Evolutionary conservation across 2,888 invertebrate species (phyloP).

Genomic region (Drosophila paramelanica): DNA sequence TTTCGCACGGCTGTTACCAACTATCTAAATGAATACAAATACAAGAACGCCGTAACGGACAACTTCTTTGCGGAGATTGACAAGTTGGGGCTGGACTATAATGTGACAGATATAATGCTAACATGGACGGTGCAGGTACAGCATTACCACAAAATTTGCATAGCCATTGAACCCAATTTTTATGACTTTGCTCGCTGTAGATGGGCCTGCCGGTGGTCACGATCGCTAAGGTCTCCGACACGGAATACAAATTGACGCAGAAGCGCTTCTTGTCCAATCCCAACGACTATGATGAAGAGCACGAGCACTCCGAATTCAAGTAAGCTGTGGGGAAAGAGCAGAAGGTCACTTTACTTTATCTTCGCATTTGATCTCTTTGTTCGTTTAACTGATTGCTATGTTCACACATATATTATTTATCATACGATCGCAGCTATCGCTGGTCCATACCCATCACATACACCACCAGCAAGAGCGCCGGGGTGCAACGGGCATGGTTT

Average conservation of each 20-base stretch:
- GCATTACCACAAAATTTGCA: constrained; percentile 21
- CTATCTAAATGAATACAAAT: constrained; percentile 90
- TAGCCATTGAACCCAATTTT: constrained; percentile 35
- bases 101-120: constrained; percentile 90
- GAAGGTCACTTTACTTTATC: not conserved
- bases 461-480: constrained; percentile 86
- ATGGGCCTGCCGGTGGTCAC: constrained; percentile 94
- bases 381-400: constrained; percentile 42
- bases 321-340: constrained; percentile 75
- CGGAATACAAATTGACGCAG: constrained; percentile 90
- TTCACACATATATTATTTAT: constrained; percentile 56
- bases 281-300: constrained; percentile 85
- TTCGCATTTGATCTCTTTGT: not conserved
- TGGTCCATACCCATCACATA: constrained; percentile 95
- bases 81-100: constrained; percentile 86
- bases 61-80: constrained; percentile 88
- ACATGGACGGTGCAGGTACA: constrained; percentile 91
- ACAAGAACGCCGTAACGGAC: constrained; percentile 91
- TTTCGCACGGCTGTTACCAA: constrained; percentile 91
- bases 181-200: constrained; percentile 82
- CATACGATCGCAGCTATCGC: constrained; percentile 87
- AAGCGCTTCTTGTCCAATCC: constrained; percentile 91
- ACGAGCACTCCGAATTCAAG: constrained; percentile 86
- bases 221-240: constrained; percentile 86
- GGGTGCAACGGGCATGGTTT: constrained; percentile 84